A percentile compares a stretch with the other conserved stretches of the same genome.
Evolutionary conservation across 2,113 vertebrate genomes (phyloP).

Genomic region (Gallinago jamesoni): DNA sequence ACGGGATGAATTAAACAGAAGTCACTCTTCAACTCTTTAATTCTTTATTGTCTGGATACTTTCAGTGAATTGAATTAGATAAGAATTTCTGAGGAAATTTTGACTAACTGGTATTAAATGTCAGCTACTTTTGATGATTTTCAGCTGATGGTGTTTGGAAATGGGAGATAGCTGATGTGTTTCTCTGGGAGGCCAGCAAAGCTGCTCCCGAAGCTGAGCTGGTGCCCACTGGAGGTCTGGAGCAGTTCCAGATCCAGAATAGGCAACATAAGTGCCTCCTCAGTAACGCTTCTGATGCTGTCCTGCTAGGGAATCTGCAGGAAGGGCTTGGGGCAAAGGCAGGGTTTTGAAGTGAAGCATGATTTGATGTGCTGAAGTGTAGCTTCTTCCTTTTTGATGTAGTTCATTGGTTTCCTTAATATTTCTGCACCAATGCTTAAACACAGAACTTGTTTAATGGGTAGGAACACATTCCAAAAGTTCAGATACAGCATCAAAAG

Average conservation of each 20-base stretch:
- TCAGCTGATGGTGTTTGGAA: background rate
- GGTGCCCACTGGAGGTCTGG: rapidly evolving
- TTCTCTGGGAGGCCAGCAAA: background rate
- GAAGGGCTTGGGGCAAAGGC: background rate
- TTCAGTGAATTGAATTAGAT: background rate
- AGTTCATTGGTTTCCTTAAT: background rate
- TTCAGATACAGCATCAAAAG: background rate
- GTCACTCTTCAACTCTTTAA: background rate
- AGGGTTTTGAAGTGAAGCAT: background rate
- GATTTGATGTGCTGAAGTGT: background rate
- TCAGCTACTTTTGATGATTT: background rate
- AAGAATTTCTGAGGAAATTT: background rate
- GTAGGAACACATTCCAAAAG: background rate
- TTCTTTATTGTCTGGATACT: background rate
- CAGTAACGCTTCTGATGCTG: rapidly evolving
- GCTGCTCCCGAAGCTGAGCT: rapidly evolving
- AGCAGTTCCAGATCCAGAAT: background rate
- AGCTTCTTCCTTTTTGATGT: background rate
- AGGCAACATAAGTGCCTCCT: background rate
- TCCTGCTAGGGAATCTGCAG: background rate
- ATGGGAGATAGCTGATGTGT: background rate
- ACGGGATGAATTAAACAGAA: background rate
- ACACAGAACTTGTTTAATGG: background rate
- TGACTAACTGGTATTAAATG: background rate
- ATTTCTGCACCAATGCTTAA: background rate